Percentiles rank a stretch among this genome's conserved stretches.
Evolutionary conservation across 2,888 invertebrate species (phyloP).

Genomic region (Muschampia plurimacula): DNA sequence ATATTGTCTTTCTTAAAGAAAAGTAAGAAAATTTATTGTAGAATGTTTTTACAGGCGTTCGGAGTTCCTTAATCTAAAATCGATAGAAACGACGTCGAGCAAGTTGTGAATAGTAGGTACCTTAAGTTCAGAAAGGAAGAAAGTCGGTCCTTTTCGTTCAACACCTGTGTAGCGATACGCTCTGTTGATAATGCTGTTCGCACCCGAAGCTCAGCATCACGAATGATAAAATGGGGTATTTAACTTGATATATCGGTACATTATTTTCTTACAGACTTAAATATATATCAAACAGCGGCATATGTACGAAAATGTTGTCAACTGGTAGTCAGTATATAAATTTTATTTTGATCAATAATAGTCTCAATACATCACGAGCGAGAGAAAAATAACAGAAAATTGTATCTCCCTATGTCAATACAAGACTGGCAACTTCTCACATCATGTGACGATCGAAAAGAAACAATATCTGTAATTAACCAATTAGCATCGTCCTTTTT

Average conservation of each 20-base stretch:
- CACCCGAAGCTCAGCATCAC: conserved; percentile 56
- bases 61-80: conserved; percentile 84
- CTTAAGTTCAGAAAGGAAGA: conserved; percentile 76
- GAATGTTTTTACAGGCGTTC: conserved; percentile 80
- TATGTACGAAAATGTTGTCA: background rate
- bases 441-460: too few species aligned
- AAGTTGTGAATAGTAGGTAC: conserved; percentile 76
- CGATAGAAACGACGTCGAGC: conserved; percentile 78
- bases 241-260: conserved; percentile 38
- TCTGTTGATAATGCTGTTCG: conserved; percentile 69
- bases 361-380: too few species aligned
- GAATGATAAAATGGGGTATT: conserved; percentile 63
- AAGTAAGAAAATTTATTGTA: conserved; percentile 74
- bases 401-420: too few species aligned
- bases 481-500: too few species aligned
- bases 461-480: too few species aligned
- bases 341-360: conserved; percentile 1
- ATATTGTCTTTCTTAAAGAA: conserved; percentile 48
- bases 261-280: conserved; percentile 16
- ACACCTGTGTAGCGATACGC: conserved; percentile 79
- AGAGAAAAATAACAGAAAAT: too few species aligned
- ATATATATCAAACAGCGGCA: background rate
- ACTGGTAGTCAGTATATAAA: background rate
- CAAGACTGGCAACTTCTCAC: too few species aligned
- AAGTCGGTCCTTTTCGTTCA: conserved; percentile 74